Evolutionary conservation across 2,797 vertebrate species (phyloP).

Genomic region (Acanthurus lineatus): DNA sequence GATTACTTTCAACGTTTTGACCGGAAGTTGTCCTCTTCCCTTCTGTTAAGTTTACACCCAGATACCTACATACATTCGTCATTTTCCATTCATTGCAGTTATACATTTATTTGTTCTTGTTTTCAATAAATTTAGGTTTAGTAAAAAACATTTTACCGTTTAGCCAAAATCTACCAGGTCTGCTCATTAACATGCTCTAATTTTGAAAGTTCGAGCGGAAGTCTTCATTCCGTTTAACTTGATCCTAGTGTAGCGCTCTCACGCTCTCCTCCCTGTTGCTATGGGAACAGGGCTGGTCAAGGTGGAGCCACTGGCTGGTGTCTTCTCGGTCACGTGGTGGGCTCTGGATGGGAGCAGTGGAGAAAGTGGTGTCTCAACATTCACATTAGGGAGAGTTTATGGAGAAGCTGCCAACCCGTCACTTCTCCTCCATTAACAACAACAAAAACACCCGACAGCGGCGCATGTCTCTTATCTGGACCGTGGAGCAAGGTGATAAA

Average conservation of each 20-base stretch:
- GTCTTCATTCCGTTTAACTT: not conserved
- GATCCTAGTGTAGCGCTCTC: constrained; percentile 18
- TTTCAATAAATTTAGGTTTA: not conserved
- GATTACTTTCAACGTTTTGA: not conserved
- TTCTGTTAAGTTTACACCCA: not conserved
- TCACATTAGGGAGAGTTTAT: constrained; percentile 18
- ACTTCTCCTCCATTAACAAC: not conserved
- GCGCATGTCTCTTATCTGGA: not conserved
- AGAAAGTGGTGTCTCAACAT: constrained; percentile 67
- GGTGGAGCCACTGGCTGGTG: constrained; percentile 88
- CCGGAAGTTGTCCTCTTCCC: not conserved
- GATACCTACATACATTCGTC: too few species aligned
- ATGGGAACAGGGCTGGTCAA: constrained; percentile 86
- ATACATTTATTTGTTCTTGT: not conserved
- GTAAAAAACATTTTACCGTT: not conserved
- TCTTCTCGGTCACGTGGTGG: constrained; percentile 85
- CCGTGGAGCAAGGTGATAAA: not conserved
- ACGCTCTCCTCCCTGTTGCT: constrained; percentile 77
- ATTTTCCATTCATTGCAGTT: not conserved
- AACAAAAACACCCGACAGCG: not conserved
- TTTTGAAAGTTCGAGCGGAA: not conserved
- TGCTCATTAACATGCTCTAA: not conserved
- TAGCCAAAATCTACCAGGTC: too few species aligned
- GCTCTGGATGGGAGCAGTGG: constrained; percentile 81
- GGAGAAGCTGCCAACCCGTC: constrained; percentile 6